Conservation (phyloP, 1,140 invertebrate genomes). For the Drosophila arawakana region DNA sequence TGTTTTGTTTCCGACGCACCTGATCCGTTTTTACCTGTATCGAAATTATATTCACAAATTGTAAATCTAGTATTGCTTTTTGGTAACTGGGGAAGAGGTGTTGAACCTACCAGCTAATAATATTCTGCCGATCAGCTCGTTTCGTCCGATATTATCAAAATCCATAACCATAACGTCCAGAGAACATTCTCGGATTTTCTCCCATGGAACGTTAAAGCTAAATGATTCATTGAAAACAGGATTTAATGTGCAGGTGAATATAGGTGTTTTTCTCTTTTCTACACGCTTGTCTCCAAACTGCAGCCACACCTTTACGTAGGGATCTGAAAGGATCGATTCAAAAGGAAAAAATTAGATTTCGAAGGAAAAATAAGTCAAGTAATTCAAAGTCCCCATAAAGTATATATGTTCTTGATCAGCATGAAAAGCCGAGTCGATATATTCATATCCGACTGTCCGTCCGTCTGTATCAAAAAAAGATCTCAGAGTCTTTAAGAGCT, state of each 20-base stretch:
- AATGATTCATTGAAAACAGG: slow-evolving; percentile 97
- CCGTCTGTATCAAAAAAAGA: too few relatives aligned
- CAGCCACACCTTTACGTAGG: slow-evolving; percentile 98
- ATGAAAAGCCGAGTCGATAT: too few relatives aligned
- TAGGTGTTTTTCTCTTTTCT: slow-evolving; percentile 97
- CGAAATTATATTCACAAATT: background rate
- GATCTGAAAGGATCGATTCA: slow-evolving; percentile 87
- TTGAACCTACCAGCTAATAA: slow-evolving; percentile 89
- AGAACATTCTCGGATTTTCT: slow-evolving; percentile 96
- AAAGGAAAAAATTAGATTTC: too few relatives aligned
- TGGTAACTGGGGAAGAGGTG: background rate
- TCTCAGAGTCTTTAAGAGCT: too few relatives aligned
- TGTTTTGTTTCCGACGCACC: slow-evolving; percentile 96
- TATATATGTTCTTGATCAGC: too few relatives aligned
- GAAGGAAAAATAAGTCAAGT: too few relatives aligned
- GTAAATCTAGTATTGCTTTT: background rate
- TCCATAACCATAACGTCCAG: slow-evolving; percentile 97
- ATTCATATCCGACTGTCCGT: too few relatives aligned
- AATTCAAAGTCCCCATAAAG: too few relatives aligned
- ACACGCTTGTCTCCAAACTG: slow-evolving; percentile 97
- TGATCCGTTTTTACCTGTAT: slow-evolving; percentile 93
- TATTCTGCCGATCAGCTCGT: slow-evolving; percentile 96
- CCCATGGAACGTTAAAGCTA: slow-evolving; percentile 96
- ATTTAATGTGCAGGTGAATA: slow-evolving; percentile 96
- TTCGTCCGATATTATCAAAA: slow-evolving; percentile 96